Conservation (phyloP, 2,797 vertebrate genomes). For the Aeoliscus strigatus region DNA sequence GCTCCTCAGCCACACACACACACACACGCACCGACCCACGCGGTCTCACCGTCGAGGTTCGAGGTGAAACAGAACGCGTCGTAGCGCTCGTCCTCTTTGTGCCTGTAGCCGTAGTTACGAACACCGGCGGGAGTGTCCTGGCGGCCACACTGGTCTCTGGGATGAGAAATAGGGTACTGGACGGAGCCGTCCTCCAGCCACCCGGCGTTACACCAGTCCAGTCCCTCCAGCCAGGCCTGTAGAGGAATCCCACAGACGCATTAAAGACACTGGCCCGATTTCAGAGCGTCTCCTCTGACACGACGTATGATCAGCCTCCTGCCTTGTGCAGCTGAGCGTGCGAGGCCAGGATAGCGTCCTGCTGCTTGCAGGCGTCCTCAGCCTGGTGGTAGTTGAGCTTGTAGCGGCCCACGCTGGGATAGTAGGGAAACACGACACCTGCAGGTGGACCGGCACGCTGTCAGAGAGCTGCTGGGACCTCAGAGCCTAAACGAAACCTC, state of each 20-base stretch:
- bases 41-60: conserved; percentile 83
- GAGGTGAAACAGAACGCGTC: conserved; percentile 97
- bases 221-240: conserved; percentile 86
- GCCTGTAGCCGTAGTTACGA: conserved; percentile 92
- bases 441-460: conserved; percentile 2
- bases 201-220: conserved; percentile 96
- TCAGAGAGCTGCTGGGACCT: conserved; percentile 1
- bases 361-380: conserved; percentile 80
- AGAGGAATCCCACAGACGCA: conserved; percentile 20
- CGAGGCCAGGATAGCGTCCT: conserved; percentile 90
- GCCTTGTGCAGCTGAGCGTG: conserved; percentile 88
- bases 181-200: conserved; percentile 94
- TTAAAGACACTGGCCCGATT: conserved; percentile 33
- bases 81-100: conserved; percentile 89
- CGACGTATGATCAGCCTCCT: too few species aligned
- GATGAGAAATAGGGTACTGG: conserved; percentile 89
- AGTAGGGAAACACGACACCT: conserved; percentile 96
- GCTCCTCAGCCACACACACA: conserved; percentile 12
- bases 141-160: conserved; percentile 85
- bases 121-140: conserved; percentile 82
- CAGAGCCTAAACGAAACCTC: too few species aligned
- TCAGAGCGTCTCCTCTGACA: conserved; percentile 27
- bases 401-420: conserved; percentile 87
- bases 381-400: conserved; percentile 88
- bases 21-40: background rate